Conservation (phyloP, 2,797 vertebrate species). For the Alfaro cultratus region DNA sequence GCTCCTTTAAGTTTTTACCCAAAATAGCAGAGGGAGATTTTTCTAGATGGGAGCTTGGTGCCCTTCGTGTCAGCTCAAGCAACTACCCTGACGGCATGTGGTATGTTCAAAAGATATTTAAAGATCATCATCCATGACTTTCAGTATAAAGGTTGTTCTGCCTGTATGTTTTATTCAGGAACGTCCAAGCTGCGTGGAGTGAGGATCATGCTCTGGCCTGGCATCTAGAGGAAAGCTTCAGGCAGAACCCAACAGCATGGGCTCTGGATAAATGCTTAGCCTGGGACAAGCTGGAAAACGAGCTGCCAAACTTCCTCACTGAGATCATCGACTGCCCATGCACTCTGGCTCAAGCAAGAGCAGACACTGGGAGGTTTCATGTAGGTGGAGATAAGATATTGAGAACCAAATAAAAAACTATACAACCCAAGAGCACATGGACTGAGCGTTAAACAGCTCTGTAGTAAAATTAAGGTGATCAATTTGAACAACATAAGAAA, state of each 20-base stretch:
- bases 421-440: background rate
- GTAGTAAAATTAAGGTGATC: background rate
- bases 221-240: constrained; percentile 89
- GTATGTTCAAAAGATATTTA: constrained; percentile 59
- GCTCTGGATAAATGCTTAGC: constrained; percentile 86
- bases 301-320: constrained; percentile 84
- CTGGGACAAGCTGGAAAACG: constrained; percentile 86
- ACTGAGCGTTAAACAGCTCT: background rate
- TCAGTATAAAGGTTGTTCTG: background rate
- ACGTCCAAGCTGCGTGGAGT: constrained; percentile 88
- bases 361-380: constrained; percentile 94
- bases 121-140: background rate
- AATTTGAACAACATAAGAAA: background rate
- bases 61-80: constrained; percentile 81
- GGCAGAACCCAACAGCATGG: constrained; percentile 83
- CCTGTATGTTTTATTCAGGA: constrained; percentile 68
- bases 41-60: constrained; percentile 85
- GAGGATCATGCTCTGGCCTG: constrained; percentile 91
- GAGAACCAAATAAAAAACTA: background rate
- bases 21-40: constrained; percentile 63
- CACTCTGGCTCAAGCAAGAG: constrained; percentile 91
- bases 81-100: constrained; percentile 66
- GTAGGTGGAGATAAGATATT: constrained; percentile 76
- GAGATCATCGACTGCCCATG: constrained; percentile 94
- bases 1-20: constrained; percentile 86